These are phyloP conservation scores for Momotus momota DNA, from an alignment of 2,797 vertebrate species.

Conservation along the genomic window DNA sequence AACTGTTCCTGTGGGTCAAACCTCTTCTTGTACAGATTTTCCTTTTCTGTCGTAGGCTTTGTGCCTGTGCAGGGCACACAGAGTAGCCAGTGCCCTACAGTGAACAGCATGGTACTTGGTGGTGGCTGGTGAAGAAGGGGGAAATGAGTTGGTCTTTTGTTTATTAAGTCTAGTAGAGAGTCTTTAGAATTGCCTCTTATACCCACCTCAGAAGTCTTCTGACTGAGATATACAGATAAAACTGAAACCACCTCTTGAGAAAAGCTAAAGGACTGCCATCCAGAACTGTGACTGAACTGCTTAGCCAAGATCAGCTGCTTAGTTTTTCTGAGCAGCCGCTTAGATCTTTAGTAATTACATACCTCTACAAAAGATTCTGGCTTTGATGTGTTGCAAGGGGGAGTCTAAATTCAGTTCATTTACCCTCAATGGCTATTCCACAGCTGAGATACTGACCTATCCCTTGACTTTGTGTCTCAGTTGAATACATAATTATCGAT, in stretches of 20 bases:
- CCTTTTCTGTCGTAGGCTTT: background rate
- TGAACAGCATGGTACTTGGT: background rate
- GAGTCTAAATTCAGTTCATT: slow-evolving; percentile 3
- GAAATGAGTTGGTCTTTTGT: background rate
- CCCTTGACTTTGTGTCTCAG: background rate
- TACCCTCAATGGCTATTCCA: background rate
- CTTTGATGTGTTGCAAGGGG: background rate
- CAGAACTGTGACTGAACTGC: slow-evolving; percentile 3
- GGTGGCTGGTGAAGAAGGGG: background rate
- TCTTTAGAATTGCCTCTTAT: background rate
- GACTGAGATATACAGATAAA: background rate
- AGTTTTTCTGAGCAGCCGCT: slow-evolving; percentile 43
- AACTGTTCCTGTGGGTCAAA: background rate
- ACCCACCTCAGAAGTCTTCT: background rate
- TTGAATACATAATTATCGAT: background rate
- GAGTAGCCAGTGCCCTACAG: background rate
- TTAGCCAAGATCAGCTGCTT: background rate
- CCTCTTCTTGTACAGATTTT: background rate
- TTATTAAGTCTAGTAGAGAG: background rate
- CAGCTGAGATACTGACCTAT: background rate
- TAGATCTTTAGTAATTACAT: slow-evolving; percentile 43
- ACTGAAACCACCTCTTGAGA: slow-evolving; percentile 15
- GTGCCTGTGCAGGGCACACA: fast-evolving
- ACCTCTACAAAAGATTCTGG: slow-evolving; percentile 8
- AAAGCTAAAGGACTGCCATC: slow-evolving; percentile 17